Conservation (phyloP, 1,140 invertebrate species). For the Lucilia cuprina region DNA sequence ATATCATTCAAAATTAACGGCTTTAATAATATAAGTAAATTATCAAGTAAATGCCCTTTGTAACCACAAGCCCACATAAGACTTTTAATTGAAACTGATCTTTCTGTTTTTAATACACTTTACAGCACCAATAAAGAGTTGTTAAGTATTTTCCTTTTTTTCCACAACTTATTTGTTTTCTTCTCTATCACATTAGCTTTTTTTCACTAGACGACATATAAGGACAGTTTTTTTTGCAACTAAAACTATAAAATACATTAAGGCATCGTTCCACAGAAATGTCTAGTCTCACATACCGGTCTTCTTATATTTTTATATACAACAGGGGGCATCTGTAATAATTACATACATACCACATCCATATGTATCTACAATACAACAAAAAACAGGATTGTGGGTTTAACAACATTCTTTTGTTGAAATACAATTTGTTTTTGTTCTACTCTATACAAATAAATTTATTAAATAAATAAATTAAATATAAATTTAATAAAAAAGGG, state of each 20-base stretch:
- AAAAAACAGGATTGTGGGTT: constrained; percentile 1
- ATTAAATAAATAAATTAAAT: neutral
- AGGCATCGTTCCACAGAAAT: neutral
- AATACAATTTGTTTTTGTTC: neutral
- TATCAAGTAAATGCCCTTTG: too few relatives aligned
- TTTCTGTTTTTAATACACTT: too few relatives aligned
- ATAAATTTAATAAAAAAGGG: neutral
- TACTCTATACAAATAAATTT: neutral
- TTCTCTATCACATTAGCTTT: neutral
- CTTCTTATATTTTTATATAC: too few relatives aligned
- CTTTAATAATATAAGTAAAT: too few relatives aligned
- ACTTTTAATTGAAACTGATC: too few relatives aligned
- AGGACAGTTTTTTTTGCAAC: neutral
- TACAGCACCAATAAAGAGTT: too few relatives aligned
- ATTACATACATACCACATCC: too few relatives aligned
- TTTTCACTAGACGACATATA: neutral
- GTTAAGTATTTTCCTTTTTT: neutral
- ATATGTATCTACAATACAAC: too few relatives aligned
- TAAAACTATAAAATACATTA: neutral
- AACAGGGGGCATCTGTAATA: too few relatives aligned
- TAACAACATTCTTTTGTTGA: neutral
- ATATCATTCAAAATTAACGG: too few relatives aligned
- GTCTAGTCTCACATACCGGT: neutral
- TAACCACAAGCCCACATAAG: too few relatives aligned
- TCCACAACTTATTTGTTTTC: neutral